Conservation (phyloP, 2,113 vertebrate species). For the Hyperopisus bebe region DNA sequence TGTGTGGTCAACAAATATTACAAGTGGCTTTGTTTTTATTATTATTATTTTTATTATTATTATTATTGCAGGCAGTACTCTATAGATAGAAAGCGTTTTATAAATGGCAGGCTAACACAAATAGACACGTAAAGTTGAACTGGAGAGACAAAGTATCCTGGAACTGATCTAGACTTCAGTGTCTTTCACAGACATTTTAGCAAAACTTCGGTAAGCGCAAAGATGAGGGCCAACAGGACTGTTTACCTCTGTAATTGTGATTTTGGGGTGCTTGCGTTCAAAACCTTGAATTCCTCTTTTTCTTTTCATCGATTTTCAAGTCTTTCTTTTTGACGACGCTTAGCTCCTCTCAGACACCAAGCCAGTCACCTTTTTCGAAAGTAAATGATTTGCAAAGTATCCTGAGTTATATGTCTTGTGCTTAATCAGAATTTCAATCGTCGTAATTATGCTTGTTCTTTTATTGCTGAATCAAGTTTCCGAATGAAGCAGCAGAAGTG, state of each 20-base stretch:
- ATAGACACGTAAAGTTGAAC: not conserved
- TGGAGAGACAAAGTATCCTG: not conserved
- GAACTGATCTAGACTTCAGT: conserved; percentile 20
- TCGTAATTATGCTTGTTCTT: conserved; percentile 32
- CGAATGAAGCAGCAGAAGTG: conserved; percentile 19
- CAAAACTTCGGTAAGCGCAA: not conserved
- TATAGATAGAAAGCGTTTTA: not conserved
- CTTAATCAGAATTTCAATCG: conserved; percentile 42
- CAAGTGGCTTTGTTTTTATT: not conserved
- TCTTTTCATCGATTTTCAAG: conserved; percentile 27
- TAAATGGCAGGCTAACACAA: not conserved
- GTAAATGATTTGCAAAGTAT: conserved; percentile 43
- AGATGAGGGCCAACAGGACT: conserved; percentile 26
- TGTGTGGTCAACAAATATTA: not conserved
- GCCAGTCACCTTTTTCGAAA: conserved; percentile 50
- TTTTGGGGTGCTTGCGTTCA: conserved; percentile 37
- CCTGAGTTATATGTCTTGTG: conserved; percentile 44
- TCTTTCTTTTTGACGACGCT: conserved; percentile 25
- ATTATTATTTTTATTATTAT: not conserved
- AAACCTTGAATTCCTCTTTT: conserved; percentile 43
- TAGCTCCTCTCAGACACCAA: conserved; percentile 42
- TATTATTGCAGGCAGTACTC: not conserved
- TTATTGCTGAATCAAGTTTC: conserved; percentile 40
- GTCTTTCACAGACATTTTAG: conserved; percentile 25
- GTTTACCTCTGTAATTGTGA: conserved; percentile 51